Evolutionary conservation across 2,113 vertebrate genomes (phyloP).

Genomic region (Pitta sordida): DNA sequence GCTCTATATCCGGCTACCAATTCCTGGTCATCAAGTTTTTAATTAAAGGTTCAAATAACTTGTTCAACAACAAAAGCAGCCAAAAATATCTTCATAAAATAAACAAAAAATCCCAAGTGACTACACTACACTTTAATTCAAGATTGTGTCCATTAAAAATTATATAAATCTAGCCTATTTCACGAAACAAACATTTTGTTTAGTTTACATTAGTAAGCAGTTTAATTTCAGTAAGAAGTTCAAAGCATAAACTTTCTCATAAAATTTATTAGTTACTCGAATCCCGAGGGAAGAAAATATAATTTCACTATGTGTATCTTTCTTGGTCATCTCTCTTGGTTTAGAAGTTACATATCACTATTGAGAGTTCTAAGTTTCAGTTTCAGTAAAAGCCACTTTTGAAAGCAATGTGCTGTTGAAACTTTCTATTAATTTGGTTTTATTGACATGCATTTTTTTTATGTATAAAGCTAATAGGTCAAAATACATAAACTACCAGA

Average conservation of each 20-base stretch:
- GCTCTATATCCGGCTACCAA: neutral
- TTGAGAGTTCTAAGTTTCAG: neutral
- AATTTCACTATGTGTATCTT: neutral
- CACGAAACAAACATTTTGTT: neutral
- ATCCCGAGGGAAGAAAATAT: neutral
- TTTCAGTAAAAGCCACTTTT: neutral
- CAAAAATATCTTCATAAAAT: neutral
- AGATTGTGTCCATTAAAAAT: neutral
- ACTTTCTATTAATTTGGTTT: neutral
- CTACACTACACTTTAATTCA: neutral
- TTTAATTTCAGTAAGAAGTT: neutral
- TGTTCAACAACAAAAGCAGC: neutral
- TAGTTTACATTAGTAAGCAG: neutral
- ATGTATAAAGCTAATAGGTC: neutral
- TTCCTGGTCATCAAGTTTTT: neutral
- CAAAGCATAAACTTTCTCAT: neutral
- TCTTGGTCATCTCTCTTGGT: neutral
- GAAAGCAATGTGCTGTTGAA: neutral
- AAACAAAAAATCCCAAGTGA: fast-evolving
- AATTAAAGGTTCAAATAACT: neutral
- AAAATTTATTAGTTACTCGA: neutral
- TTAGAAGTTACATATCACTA: neutral
- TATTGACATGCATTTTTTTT: neutral
- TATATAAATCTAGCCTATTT: neutral
- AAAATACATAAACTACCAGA: neutral